Percentiles rank a stretch among this genome's conserved stretches.
Conservation (phyloP, 1,140 invertebrate genomes). For the Agraylea sexmaculata region DNA sequence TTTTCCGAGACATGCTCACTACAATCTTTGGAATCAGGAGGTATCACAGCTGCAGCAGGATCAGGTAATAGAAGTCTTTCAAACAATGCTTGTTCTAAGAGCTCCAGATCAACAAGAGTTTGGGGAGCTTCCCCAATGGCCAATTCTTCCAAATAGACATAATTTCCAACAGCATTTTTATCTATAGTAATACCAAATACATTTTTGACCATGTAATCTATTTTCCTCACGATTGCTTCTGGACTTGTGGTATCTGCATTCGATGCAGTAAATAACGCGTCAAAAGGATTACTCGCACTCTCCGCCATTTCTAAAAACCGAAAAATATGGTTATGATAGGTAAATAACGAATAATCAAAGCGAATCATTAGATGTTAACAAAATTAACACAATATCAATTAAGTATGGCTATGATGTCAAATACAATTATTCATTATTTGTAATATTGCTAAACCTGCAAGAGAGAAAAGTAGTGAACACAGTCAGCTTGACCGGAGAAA, state of each 20-base stretch:
- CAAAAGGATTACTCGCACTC: background rate
- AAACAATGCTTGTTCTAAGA: constrained; percentile 65
- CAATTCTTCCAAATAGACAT: constrained; percentile 46
- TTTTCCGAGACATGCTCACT: constrained; percentile 45
- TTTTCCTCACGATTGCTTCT: background rate
- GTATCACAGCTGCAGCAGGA: constrained; percentile 39
- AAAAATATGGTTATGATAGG: too few species aligned
- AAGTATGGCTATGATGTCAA: too few species aligned
- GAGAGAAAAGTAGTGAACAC: too few species aligned
- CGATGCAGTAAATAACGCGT: background rate
- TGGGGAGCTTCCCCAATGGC: constrained; percentile 35
- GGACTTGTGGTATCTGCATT: background rate
- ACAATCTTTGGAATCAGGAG: constrained; percentile 26
- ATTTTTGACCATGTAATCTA: constrained; percentile 43
- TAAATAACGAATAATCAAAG: too few species aligned
- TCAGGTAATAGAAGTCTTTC: constrained; percentile 61
- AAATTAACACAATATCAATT: too few species aligned
- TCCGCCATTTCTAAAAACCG: constrained; percentile 1
- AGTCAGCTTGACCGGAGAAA: too few species aligned
- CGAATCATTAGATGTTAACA: too few species aligned
- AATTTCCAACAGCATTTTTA: constrained; percentile 26
- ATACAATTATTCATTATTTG: too few species aligned
- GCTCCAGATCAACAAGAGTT: constrained; percentile 44
- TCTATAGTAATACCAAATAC: constrained; percentile 58
- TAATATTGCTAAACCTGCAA: too few species aligned